phyloP scores from a whole-genome alignment of 2,113 vertebrate species.

The Lipotes vexillifer region DNA sequence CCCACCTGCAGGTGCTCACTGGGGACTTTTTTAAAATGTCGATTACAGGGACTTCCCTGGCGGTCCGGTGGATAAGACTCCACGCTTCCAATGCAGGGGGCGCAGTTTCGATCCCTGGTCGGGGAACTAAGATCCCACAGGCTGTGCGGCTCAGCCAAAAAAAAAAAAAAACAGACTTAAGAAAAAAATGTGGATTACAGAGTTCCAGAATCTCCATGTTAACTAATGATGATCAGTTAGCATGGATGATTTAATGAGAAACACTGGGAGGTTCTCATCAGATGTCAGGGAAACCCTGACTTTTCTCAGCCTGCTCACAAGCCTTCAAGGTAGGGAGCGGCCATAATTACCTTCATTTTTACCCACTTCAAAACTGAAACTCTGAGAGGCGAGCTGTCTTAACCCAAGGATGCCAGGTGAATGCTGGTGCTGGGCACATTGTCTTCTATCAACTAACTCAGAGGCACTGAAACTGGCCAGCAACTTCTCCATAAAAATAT shows the following conservation, averaged over 20 bases:
- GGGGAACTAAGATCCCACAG: neutral
- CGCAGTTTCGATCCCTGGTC: neutral
- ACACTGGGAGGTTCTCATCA: neutral
- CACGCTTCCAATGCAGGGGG: neutral
- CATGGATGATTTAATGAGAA: neutral
- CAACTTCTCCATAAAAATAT: neutral
- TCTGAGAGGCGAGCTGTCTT: neutral
- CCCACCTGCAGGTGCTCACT: neutral
- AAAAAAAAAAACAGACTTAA: neutral
- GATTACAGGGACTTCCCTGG: neutral
- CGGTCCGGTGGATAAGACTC: neutral
- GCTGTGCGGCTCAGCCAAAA: neutral
- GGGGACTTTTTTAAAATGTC: neutral
- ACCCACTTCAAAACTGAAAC: neutral
- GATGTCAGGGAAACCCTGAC: neutral
- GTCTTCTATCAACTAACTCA: neutral
- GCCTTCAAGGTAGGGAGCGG: neutral
- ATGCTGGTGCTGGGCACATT: neutral
- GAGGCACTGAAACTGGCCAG: neutral
- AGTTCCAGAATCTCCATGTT: neutral
- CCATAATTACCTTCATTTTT: neutral
- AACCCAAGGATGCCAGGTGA: neutral
- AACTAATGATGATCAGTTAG: neutral
- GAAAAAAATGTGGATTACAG: neutral
- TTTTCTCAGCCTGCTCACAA: neutral